Conservation (phyloP, 2,888 invertebrate species). For the Pseudococcus jackbeardsleyi region DNA sequence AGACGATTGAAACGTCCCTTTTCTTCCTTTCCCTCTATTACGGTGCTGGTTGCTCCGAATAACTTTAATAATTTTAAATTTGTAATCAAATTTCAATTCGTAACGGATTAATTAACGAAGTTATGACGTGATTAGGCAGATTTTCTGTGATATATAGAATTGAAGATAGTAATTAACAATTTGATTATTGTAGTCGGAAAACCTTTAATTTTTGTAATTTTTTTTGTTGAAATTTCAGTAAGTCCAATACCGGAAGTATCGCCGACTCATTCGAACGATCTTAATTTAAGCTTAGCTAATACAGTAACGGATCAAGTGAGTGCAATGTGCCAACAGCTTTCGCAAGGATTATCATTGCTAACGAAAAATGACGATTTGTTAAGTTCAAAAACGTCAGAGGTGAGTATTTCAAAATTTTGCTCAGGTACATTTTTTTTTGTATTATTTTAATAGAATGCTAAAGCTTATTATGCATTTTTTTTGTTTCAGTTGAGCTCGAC, state of each 20-base stretch:
- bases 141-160: no score
- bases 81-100: no score
- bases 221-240: conserved; percentile 71
- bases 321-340: conserved; percentile 83
- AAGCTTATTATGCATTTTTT: no score
- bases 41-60: neutral
- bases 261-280: conserved; percentile 72
- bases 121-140: no score
- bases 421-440: no score
- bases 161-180: no score
- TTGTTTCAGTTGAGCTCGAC: conserved; percentile 39
- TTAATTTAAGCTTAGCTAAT: neutral
- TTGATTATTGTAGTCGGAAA: no score
- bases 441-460: no score
- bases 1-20: neutral
- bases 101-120: no score
- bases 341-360: conserved; percentile 82
- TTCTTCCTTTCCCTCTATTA: neutral
- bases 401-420: neutral
- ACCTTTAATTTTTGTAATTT: no score
- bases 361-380: conserved; percentile 73
- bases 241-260: conserved; percentile 85
- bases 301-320: conserved; percentile 74
- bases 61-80: neutral
- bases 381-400: conserved; percentile 32